A percentile compares a stretch with the other conserved stretches of the same genome.
Conservation (phyloP, 2,888 invertebrate genomes). For the Melanchra persicariae region DNA sequence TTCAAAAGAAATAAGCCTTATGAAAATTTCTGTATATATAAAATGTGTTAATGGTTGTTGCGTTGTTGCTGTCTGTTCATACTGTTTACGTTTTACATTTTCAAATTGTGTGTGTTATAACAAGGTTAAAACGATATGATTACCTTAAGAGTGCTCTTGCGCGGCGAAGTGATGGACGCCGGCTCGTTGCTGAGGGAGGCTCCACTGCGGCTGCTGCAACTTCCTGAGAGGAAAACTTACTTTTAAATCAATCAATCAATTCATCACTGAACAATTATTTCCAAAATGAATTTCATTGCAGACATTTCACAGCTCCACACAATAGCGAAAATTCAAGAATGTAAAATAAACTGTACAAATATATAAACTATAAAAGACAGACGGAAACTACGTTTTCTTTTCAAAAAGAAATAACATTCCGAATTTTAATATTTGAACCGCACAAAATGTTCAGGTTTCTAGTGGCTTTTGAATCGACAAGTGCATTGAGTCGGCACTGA, state of each 20-base stretch:
- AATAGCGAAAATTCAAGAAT: not conserved
- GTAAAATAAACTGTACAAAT: slow-evolving; percentile 4
- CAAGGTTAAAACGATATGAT: slow-evolving; percentile 70
- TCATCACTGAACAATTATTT: not conserved
- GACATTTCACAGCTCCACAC: not conserved
- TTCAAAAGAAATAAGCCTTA: too few species aligned
- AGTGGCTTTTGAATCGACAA: slow-evolving; percentile 51
- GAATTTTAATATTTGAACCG: slow-evolving; percentile 54
- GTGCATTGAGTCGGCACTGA: slow-evolving; percentile 48
- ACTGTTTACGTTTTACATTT: too few species aligned
- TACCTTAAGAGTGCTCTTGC: slow-evolving; percentile 88
- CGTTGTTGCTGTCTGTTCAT: too few species aligned
- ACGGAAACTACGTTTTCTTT: slow-evolving; percentile 37
- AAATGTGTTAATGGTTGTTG: too few species aligned
- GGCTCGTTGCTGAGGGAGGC: slow-evolving; percentile 72
- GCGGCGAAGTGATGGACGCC: slow-evolving; percentile 76
- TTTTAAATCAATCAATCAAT: not conserved
- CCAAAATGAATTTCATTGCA: not conserved
- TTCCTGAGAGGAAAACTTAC: slow-evolving; percentile 69
- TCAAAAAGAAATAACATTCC: slow-evolving; percentile 32
- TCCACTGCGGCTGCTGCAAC: slow-evolving; percentile 76
- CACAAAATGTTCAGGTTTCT: slow-evolving; percentile 37
- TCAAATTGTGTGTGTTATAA: too few species aligned
- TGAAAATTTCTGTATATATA: too few species aligned
- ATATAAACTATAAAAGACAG: slow-evolving; percentile 31